Evolutionary conservation across 2,888 invertebrate species (phyloP).

Genomic region (Abrostola triplasia): DNA sequence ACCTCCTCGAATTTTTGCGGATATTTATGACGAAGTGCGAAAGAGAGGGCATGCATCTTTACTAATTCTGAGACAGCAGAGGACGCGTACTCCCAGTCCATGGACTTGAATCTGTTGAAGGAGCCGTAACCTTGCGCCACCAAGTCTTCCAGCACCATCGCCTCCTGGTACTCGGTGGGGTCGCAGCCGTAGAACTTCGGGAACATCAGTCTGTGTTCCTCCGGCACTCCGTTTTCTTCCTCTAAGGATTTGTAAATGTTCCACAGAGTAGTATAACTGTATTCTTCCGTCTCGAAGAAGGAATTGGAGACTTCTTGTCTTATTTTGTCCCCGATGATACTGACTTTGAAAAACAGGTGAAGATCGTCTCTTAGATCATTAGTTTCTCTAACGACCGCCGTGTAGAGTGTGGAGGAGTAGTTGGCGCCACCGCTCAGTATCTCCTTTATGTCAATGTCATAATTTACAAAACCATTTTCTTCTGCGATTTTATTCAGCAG

Average conservation of each 20-base stretch:
- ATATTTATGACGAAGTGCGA: constrained; percentile 61
- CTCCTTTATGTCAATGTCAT: neutral
- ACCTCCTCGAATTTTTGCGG: constrained; percentile 54
- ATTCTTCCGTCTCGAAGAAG: constrained; percentile 34
- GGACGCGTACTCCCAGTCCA: constrained; percentile 48
- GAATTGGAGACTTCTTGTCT: constrained; percentile 4
- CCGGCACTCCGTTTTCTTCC: constrained; percentile 26
- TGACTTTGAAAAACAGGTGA: constrained; percentile 41
- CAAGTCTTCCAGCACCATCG: constrained; percentile 46
- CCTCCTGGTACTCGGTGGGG: constrained; percentile 32
- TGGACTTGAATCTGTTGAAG: constrained; percentile 50
- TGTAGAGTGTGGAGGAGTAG: constrained; percentile 40
- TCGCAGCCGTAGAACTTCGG: constrained; percentile 43
- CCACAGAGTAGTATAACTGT: constrained; percentile 30
- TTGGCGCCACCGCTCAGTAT: constrained; percentile 26
- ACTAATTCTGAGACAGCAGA: constrained; percentile 59
- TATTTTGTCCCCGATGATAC: constrained; percentile 19
- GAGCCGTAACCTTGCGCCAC: constrained; percentile 45
- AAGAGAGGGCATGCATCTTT: constrained; percentile 69
- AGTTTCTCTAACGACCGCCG: constrained; percentile 14
- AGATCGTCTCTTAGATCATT: constrained; percentile 20
- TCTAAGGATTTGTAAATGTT: constrained; percentile 32
- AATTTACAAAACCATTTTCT: neutral
- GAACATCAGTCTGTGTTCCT: constrained; percentile 35
- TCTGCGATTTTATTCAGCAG: neutral